Conservation (phyloP, 2,888 invertebrate genomes). For the Tenodera sinensis region DNA sequence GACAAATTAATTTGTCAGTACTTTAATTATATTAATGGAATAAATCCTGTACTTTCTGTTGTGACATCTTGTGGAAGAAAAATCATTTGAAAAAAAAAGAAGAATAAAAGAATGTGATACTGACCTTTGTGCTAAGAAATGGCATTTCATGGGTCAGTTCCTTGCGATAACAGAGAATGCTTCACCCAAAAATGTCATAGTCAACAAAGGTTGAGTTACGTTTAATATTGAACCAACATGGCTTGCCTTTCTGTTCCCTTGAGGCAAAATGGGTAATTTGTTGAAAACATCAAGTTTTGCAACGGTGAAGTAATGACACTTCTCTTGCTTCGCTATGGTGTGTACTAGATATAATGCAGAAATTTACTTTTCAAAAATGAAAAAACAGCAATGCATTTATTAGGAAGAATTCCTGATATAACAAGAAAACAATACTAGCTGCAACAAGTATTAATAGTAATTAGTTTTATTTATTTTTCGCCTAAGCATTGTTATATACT, state of each 20-base stretch:
- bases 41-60: background rate
- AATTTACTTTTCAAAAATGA: too few relatives aligned
- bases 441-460: too few relatives aligned
- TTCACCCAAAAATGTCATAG: background rate
- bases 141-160: background rate
- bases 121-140: background rate
- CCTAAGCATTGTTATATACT: too few relatives aligned
- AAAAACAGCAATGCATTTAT: too few relatives aligned
- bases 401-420: too few relatives aligned
- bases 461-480: too few relatives aligned
- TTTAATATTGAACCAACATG: background rate
- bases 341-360: too few relatives aligned
- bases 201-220: background rate
- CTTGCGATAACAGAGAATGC: background rate
- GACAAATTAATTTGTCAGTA: too few relatives aligned
- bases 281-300: background rate
- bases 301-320: too few relatives aligned
- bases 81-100: background rate
- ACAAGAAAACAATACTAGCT: too few relatives aligned
- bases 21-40: too few relatives aligned
- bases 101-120: background rate
- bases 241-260: background rate
- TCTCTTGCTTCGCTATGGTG: too few relatives aligned
- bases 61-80: background rate
- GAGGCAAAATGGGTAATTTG: background rate